A percentile compares a stretch with the other conserved stretches of the same genome.
Conservation (phyloP, 1,140 invertebrate genomes). For the Drosophila erecta region DNA sequence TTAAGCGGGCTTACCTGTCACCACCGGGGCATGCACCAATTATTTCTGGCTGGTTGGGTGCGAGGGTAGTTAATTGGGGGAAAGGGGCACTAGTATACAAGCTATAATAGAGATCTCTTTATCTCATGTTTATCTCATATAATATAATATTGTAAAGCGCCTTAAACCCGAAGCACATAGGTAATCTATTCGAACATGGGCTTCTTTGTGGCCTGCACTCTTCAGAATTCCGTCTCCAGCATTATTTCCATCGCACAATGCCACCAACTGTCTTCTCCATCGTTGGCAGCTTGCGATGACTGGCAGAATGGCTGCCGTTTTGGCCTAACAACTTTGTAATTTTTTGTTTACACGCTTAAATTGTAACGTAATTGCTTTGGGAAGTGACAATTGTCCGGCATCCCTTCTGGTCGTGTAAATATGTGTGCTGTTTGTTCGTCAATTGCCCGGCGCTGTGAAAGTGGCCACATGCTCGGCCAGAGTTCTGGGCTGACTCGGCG, state of each 20-base stretch:
- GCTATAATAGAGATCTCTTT: no score
- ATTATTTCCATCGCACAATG: no score
- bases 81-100: neutral
- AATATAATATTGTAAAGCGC: neutral
- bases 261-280: neutral
- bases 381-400: constrained; percentile 72
- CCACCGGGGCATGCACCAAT: constrained; percentile 39
- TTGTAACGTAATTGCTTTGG: constrained; percentile 80
- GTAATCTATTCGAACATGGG: neutral
- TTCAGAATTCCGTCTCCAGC: neutral
- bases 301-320: constrained; percentile 74
- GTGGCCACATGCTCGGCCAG: constrained; percentile 68
- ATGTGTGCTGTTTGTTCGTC: constrained; percentile 47
- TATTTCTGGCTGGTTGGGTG: constrained; percentile 55
- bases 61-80: constrained; percentile 14
- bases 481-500: constrained; percentile 32
- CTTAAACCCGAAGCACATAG: neutral
- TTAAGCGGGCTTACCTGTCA: constrained; percentile 22
- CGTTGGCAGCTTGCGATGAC: constrained; percentile 59
- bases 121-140: neutral
- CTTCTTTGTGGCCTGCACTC: neutral
- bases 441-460: constrained; percentile 71
- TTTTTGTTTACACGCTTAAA: constrained; percentile 83
- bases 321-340: constrained; percentile 80
- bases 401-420: constrained; percentile 24